Evolutionary conservation across 2,113 vertebrate species (phyloP).

Genomic region (Neogobius melanostomus): DNA sequence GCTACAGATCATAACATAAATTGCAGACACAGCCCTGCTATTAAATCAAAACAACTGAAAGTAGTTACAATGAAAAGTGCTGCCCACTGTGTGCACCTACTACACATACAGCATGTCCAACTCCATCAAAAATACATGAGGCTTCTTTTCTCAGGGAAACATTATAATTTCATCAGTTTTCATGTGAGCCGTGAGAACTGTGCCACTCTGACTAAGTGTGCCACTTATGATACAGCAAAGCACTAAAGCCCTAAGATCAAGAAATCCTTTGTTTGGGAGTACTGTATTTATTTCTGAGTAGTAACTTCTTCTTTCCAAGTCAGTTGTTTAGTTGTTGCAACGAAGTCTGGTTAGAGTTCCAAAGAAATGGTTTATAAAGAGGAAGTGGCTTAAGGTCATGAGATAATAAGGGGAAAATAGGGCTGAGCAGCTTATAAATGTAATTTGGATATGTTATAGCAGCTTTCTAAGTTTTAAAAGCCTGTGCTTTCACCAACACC

Average conservation of each 20-base stretch:
- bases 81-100: conserved; percentile 29
- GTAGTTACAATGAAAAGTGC: conserved; percentile 37
- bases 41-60: conserved; percentile 21
- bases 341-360: conserved; percentile 35
- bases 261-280: conserved; percentile 17
- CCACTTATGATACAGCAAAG: conserved; percentile 15
- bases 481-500: conserved; percentile 6
- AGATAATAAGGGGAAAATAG: not conserved
- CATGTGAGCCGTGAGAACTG: conserved; percentile 3
- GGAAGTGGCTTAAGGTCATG: conserved; percentile 20
- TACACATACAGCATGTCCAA: conserved; percentile 16
- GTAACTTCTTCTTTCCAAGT: conserved; percentile 40
- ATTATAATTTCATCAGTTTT: conserved; percentile 30
- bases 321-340: conserved; percentile 55
- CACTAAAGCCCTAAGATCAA: conserved; percentile 20
- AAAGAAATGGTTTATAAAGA: conserved; percentile 40
- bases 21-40: conserved; percentile 19
- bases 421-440: too few relatives aligned
- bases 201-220: conserved; percentile 5
- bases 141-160: conserved; percentile 19
- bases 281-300: conserved; percentile 21
- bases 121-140: conserved; percentile 31
- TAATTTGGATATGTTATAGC: not conserved
- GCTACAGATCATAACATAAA: conserved; percentile 21
- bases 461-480: conserved; percentile 11